A percentile compares a stretch with the other conserved stretches of the same genome.
Evolutionary conservation across 2,888 invertebrate genomes (phyloP).

Genomic region (Sialis fuliginosa): DNA sequence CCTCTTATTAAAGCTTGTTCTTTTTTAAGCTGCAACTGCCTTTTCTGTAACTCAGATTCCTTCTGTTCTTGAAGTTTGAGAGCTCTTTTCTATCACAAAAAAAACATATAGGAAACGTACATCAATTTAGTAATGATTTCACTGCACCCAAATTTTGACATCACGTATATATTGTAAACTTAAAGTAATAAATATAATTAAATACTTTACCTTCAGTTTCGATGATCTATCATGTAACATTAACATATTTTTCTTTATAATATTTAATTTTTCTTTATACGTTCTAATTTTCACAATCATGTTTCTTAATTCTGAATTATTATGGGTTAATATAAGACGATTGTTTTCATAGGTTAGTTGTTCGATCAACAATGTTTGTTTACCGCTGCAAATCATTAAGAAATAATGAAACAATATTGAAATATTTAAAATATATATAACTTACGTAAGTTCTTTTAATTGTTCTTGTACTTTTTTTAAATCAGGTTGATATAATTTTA

Average conservation of each 20-base stretch:
- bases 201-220: conserved; percentile 24
- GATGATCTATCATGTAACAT: conserved; percentile 23
- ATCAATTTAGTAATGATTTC: no score
- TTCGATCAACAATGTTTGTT: conserved; percentile 19
- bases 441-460: conserved; percentile 25
- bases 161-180: no score
- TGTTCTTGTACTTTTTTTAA: conserved; percentile 22
- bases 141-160: no score
- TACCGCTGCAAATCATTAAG: conserved; percentile 11
- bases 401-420: conserved; percentile 3
- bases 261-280: conserved; percentile 24
- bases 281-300: conserved; percentile 23
- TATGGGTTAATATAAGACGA: conserved; percentile 14
- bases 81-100: conserved; percentile 23
- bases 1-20: conserved; percentile 16
- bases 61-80: conserved; percentile 23
- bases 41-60: conserved; percentile 21
- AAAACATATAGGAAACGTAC: not conserved
- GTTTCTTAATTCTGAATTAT: conserved; percentile 14
- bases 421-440: not conserved
- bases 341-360: conserved; percentile 20
- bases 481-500: conserved; percentile 20
- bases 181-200: no score
- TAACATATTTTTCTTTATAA: conserved; percentile 26
- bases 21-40: conserved; percentile 3